Evolutionary conservation across 2,888 invertebrate species (phyloP).

Genomic region (Anoncus sp.): DNA sequence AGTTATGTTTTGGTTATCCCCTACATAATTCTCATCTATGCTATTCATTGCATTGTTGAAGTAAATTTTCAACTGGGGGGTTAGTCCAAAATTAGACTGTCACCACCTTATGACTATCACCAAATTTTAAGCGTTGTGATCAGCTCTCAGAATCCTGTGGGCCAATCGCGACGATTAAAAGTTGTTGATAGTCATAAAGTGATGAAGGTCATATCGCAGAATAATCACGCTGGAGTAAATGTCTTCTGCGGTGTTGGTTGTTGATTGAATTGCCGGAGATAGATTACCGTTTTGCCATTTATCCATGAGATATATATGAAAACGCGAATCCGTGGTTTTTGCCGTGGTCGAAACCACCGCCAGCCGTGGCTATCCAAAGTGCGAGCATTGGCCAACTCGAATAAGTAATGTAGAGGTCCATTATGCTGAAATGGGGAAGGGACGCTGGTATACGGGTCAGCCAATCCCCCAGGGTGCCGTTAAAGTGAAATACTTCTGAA

Average conservation of each 20-base stretch:
- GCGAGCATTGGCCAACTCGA: conserved; percentile 79
- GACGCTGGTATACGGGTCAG: conserved; percentile 79
- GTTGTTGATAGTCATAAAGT: too few species aligned
- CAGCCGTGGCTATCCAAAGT: conserved; percentile 35
- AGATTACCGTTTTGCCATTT: conserved; percentile 25
- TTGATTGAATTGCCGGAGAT: conserved; percentile 25
- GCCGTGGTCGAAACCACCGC: conserved; percentile 8
- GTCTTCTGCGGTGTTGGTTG: not conserved
- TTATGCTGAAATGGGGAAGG: conserved; percentile 82
- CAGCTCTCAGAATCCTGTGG: too few species aligned
- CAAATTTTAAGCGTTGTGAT: too few species aligned
- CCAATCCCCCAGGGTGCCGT: conserved; percentile 83
- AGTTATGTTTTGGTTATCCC: not conserved
- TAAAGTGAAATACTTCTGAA: conserved; percentile 83
- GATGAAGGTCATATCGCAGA: too few species aligned
- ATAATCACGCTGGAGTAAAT: too few species aligned
- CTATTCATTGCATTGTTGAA: not conserved
- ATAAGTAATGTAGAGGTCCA: conserved; percentile 83
- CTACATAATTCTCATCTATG: not conserved
- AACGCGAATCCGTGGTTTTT: conserved; percentile 55
- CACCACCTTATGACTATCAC: too few species aligned
- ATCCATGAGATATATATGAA: conserved; percentile 29
- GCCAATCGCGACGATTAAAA: too few species aligned
- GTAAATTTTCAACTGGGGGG: not conserved
- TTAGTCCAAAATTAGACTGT: too few species aligned